Base-by-base conservation (phyloP, 2,113 vertebrate genomes). In the Pagrus major region DNA sequence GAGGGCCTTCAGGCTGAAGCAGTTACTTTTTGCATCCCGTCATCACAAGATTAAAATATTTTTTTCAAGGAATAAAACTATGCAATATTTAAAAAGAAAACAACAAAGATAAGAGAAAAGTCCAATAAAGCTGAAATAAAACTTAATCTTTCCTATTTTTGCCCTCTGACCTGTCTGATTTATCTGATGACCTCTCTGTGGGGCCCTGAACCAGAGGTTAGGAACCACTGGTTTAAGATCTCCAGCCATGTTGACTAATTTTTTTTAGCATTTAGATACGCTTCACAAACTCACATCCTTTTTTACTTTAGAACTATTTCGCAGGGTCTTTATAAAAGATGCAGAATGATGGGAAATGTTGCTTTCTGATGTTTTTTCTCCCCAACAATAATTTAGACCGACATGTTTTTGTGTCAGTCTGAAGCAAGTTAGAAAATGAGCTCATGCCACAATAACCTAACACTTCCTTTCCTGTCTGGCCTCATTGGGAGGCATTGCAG, bases 381-480 rank as follows among this genome's bases (percentile, higher is more conserved):
- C 54, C 21, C 18, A 70, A 55, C 70, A 56, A 6, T 59, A 44
- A 86, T 75, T 73, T 58, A 72, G 35, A 9, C 55, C 3, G 69
- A 79, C 63, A 52, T 79, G 77, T 80, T 86, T 80, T 44, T 51
- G 44, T 47, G 71, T 60, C n/a, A 31, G 18, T 63, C 41, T 35
- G 33, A 42, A 23, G n/a, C 16, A 35, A 23, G 21, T 33, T 64
- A 49, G 58, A 75, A 16, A 81, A 80, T 52, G 2, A 83, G 61
- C 76, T 76, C 71, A 60, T 4, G 79, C 67, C 49, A 67, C 72
- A 9, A 27, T 14, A 27, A 59, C 23, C 37, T 4, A 39, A 67
- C 71, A 63, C 75, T 85, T 83, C 54, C 59, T 72, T 6, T 69
- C 47, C 67, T 79, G 59, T 55, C 52, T 41, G 3, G 11, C 46